Conservation (phyloP, 2,113 vertebrate species). For the Falco punctatus region DNA sequence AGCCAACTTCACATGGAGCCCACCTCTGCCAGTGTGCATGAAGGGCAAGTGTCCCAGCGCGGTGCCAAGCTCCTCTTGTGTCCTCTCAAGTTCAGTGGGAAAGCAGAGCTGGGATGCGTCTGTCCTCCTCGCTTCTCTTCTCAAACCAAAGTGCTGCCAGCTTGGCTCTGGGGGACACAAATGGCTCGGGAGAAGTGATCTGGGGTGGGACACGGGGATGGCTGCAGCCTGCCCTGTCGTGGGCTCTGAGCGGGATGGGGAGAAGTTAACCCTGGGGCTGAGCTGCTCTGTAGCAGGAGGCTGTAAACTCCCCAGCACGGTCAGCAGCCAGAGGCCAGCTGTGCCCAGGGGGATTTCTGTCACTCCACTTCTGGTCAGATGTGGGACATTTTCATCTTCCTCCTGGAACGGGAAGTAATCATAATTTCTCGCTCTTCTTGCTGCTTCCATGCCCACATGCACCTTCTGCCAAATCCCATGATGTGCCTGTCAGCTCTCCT, state of each 20-base stretch:
- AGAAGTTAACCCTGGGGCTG: neutral
- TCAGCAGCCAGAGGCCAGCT: fast-evolving
- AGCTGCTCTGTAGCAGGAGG: neutral
- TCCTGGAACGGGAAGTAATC: neutral
- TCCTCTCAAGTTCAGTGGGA: fast-evolving
- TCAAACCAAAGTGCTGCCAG: neutral
- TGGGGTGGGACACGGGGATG: neutral
- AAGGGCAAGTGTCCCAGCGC: neutral
- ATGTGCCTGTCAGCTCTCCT: neutral
- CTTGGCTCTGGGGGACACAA: neutral
- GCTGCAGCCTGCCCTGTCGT: neutral
- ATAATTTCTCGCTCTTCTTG: neutral
- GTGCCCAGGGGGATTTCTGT: fast-evolving
- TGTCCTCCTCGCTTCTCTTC: neutral
- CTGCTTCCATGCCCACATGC: fast-evolving
- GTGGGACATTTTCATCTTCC: neutral
- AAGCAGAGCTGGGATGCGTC: neutral
- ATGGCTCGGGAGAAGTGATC: neutral
- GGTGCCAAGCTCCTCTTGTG: neutral
- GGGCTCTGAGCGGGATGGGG: neutral
- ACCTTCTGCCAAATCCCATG: neutral
- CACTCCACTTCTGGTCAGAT: neutral
- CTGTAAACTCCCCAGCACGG: neutral
- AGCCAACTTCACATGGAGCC: neutral
- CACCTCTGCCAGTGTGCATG: neutral